Base-by-base conservation (phyloP, 1,140 invertebrate species). In the Daktulosphaira vitifoliae region DNA sequence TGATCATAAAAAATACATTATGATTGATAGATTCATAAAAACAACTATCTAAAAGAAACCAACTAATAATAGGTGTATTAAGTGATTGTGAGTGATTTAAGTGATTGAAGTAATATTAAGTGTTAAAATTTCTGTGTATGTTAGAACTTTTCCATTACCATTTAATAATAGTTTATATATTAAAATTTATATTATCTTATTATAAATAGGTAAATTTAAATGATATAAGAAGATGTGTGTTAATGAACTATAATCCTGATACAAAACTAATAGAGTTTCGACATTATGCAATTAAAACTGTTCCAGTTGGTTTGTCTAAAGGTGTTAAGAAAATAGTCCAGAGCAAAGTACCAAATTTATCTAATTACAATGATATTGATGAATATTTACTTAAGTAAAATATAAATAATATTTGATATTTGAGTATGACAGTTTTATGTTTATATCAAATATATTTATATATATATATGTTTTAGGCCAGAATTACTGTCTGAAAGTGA, bases 281-380 rank as follows among this genome's bases (percentile, higher is more conserved):
- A 50, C 96, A 98, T 77, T 98, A 96, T 74, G 82, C 84, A 15
- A 86, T 92, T 51, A 85, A 86, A 77, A 82, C 84, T 42, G 80
- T 87, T 25, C 94, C 96, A 1, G 84, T 89, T 39, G 96, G 95
- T 9, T 75, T 98, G 16, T 89, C 87, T n/a, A 88, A 82, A 74
- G 85, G 90, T n/a, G 85, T 96, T 0, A 96, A 96, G 73, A 98
- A 98, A 78, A 78, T 99, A 53, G 82, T 97, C 1, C 85, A 89
- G 74, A 86, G 87, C 42, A 93, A 90, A 78, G 80, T 98, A 50
- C 96, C 96, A 1, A 90, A 99, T 79, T 76, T 99, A 15, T 81
- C 85, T 8, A 83, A 82, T 59, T 96, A 88, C 73, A 78, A 87
- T 54, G 91, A 97, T 72, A 89, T 97, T 72, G 84, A 88, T 15